Base-by-base conservation (phyloP, 2,888 invertebrate species). In the Meta bourneti region DNA sequence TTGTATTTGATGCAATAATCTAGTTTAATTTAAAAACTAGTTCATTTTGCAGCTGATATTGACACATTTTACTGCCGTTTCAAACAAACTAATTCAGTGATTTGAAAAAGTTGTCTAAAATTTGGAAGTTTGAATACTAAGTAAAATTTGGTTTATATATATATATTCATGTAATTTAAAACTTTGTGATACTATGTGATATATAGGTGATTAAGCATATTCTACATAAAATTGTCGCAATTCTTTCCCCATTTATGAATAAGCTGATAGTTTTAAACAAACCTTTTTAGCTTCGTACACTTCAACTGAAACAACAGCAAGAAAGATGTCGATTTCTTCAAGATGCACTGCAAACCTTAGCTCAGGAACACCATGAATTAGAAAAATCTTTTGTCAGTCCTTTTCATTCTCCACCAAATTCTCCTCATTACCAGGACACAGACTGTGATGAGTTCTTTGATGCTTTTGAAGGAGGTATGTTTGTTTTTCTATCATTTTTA, bases 301-400 rank as follows among this genome's bases (percentile, higher is more conserved):
- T 95, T 9, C 95, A 95, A 93, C 93, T 95, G 86, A 94, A 95
- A 90, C 95, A 96, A 93, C 95, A 95, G 93, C 94, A 94, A 93
- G 97, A 97, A 94, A 96, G 96, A 77, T 96, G 96, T 93, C 95
- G 97, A 2, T 96, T 97, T 8, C 94, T 97, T 9, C 96, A 97
- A 94, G 96, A 97, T 94, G 96, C 97, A 0, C 94, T 97, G 7
- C 96, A 96, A 20, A 96, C 96, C 1, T 94, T 97, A 61, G 97
- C 97, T 0, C 95, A 96, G 72, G 96, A 97, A 88, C 97, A 97
- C 93, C 96, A 96, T 94, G 96, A 96, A 13, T 94, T 97, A 0
- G 97, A 97, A 94, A 96, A 96, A 95, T 96, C 96, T 0, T 96
- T 96, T 7, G 89, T 83, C 6, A 93, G 93, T 78, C 93, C 93